Evolutionary conservation across 2,797 vertebrate genomes (phyloP).

Genomic region (Delichon dasypus): DNA sequence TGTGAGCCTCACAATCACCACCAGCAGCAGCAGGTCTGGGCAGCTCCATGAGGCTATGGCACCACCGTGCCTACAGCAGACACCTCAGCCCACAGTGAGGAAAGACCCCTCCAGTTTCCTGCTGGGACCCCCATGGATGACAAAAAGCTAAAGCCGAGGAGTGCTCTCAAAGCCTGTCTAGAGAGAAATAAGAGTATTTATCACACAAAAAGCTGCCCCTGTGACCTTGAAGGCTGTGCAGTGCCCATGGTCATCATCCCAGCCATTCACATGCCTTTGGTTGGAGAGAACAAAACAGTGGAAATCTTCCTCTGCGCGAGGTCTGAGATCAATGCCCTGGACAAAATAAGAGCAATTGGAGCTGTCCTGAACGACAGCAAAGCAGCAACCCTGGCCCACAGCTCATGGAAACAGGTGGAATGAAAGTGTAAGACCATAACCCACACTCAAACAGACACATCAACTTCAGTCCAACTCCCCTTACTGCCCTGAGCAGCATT

Average conservation of each 20-base stretch:
- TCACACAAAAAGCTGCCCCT: not conserved
- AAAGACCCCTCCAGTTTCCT: not conserved
- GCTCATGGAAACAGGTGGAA: not conserved
- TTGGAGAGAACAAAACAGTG: not conserved
- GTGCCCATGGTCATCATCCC: not conserved
- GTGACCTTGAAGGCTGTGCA: not conserved
- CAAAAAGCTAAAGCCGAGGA: not conserved
- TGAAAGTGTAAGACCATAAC: not conserved
- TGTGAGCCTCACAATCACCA: not conserved
- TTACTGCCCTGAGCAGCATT: not conserved
- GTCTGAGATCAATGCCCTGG: rapidly evolving
- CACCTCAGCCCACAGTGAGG: not conserved
- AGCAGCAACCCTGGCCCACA: not conserved
- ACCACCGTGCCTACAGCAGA: not conserved
- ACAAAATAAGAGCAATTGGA: not conserved
- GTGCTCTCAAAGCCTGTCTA: rapidly evolving
- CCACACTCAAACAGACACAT: not conserved
- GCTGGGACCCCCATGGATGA: not conserved
- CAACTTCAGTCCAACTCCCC: not conserved
- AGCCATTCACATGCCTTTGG: not conserved
- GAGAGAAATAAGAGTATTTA: not conserved
- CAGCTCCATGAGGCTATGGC: not conserved
- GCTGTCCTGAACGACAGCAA: not conserved
- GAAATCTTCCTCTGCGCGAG: rapidly evolving
- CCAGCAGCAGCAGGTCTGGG: not conserved